Base-by-base conservation (phyloP, 2,113 vertebrate species). In the Sterna hirundo region DNA sequence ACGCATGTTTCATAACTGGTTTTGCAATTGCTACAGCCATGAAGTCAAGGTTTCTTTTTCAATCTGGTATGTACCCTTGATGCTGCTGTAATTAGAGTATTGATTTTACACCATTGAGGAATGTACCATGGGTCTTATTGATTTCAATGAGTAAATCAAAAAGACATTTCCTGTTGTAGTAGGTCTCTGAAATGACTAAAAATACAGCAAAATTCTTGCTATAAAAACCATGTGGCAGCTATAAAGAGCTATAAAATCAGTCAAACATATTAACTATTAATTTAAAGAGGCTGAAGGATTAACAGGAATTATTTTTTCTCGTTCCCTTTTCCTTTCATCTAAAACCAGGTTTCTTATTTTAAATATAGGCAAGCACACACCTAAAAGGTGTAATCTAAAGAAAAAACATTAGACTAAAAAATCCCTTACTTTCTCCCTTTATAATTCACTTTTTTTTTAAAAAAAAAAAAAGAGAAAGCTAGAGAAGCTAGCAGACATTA, bases 101-200 rank as follows among this genome's bases (percentile, higher is more conserved):
- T 93, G 82, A 94, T 94, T 96, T 94, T 90, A 76, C 78, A 80
- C 38, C 42, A 55, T 1, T 1, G 1, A 93, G 38, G 49, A 90
- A 46, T 21, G 20, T 66, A 49, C 14, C 32, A 25, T 5, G 2
- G 4, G 18, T 75, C 13, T 49, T 77, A 96, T 22, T 85, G 34
- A 83, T 90, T 91, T 90, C 27, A 87, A 57, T 46, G 36, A 85
- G 54, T 79, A 91, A 87, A 86, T 88, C 14, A 87, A 92, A 87
- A 83, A 80, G 66, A 54, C 13, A 66, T 86, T 83, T 88, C 38
- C 51, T 90, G 9, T 61, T 83, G 13, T 20, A 83, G 23, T 6
- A 85, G 5, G 21, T 65, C 17, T 78, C 22, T 55, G 38, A 93
- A 87, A 85, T 49, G 5, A 36, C 7, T 38, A 69, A 94, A 93